Evolutionary conservation across 2,888 invertebrate species (phyloP).

Genomic region (Hemicrepidius hirtus): DNA sequence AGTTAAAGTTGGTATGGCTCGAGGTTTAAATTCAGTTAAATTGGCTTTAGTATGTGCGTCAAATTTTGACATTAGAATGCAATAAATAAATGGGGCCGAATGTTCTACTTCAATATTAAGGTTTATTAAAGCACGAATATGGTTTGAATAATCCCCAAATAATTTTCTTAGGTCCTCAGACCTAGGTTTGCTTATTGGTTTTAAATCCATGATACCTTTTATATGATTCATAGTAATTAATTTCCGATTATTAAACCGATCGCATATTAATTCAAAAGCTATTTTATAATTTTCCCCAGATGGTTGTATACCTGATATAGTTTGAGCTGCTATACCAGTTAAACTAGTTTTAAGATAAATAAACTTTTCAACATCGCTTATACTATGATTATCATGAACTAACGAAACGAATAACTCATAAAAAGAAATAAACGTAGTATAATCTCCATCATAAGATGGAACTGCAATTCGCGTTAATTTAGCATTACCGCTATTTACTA

Average conservation of each 20-base stretch:
- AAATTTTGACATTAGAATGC: constrained; percentile 20
- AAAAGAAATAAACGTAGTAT: neutral
- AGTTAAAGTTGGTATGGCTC: neutral
- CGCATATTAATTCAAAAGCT: constrained; percentile 6
- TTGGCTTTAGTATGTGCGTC: neutral
- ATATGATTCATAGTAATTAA: constrained; percentile 18
- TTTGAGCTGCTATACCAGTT: constrained; percentile 16
- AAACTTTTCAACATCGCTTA: constrained; percentile 1
- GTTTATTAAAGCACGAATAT: constrained; percentile 5
- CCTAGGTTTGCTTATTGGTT: constrained; percentile 2
- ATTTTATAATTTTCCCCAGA: constrained; percentile 16
- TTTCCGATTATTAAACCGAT: constrained; percentile 18
- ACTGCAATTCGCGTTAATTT: constrained; percentile 19
- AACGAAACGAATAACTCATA: neutral
- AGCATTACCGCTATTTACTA: neutral
- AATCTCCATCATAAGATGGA: neutral
- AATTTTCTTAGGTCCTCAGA: constrained; percentile 3
- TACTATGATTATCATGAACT: constrained; percentile 2
- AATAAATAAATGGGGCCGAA: constrained; percentile 6
- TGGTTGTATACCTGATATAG: constrained; percentile 13
- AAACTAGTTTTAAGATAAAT: constrained; percentile 3
- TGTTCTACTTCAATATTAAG: neutral
- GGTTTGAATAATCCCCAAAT: constrained; percentile 5
- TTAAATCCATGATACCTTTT: constrained; percentile 20
- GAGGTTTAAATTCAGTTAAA: constrained; percentile 10